Base-by-base conservation (phyloP, 2,888 invertebrate species). In the Andricus curvator region DNA sequence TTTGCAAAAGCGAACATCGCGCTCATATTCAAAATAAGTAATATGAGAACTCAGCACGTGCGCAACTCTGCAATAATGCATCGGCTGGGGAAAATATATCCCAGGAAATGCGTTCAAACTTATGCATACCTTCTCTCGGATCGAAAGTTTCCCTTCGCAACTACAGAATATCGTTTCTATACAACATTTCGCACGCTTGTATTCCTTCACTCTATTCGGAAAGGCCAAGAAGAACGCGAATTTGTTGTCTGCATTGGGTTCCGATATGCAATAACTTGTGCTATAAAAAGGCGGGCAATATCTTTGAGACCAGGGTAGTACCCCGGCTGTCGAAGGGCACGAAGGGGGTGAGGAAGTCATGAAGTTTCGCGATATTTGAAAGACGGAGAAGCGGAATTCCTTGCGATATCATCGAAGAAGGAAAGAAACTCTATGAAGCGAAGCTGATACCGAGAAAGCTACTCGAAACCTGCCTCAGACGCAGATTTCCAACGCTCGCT, bases 231-330 rank as follows among this genome's bases (percentile, higher is more conserved):
- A 76, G 84, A 84, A 84, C 83, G 85, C 80, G 85, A 90, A 91
- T 89, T 90, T 89, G 89, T 89, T 88, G 89, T 86, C 87, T 85
- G 85, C 86, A 84, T 84, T 82, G 80, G 82, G 79, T 85, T 82
- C 83, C 83, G 33, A 88, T 85, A 82, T 79, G 90, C 89, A 88
- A 90, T 90, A 91, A 90, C 89, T 89, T 85, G 81, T 51, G 88
- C 87, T 90, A 90, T 90, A 90, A 91, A 91, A 90, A 89, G 85
- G 84, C 85, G 84, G 81, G 85, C 88, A 88, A 90, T 90, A 90
- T 90, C 88, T 90, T 85, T 82, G 85, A 83, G 81, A 74, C 79
- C 68, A 80, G 44, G 68, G 76, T 70, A 78, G 68, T n/a, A 62
- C 13, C 17, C 51, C 56, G 77, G 44, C 67, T 48, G 66, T 44